A percentile compares a stretch with the other conserved stretches of the same genome.
These are phyloP conservation scores for Ophion slaviceki DNA, from an alignment of 2,888 invertebrate species.

Conservation along the genomic window DNA sequence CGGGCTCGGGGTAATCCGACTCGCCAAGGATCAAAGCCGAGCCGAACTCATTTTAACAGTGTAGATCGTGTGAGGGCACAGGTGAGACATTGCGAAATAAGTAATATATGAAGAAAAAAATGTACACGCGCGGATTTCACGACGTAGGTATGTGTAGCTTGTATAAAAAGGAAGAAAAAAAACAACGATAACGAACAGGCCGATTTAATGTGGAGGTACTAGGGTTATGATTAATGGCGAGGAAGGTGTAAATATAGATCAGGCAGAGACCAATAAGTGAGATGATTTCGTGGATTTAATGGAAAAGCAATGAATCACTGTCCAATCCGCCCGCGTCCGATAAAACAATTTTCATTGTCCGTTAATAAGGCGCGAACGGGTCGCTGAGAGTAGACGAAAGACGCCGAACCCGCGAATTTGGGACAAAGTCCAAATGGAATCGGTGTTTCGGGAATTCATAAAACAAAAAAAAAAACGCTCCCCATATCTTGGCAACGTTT, in stretches of 20 bases:
- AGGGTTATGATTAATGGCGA: conserved; percentile 32
- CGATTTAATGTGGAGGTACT: conserved; percentile 39
- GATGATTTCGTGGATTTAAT: conserved; percentile 9
- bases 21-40: background rate
- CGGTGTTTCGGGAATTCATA: conserved; percentile 8
- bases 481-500: background rate
- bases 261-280: conserved; percentile 25
- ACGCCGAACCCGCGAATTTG: conserved; percentile 45
- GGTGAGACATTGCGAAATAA: conserved; percentile 2
- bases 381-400: conserved; percentile 15
- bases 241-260: background rate
- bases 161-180: too few species aligned
- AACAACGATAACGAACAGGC: conserved; percentile 16
- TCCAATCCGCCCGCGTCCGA: conserved; percentile 25
- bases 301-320: conserved; percentile 35
- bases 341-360: background rate
- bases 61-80: conserved; percentile 39
- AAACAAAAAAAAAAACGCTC: background rate
- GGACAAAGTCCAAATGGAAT: conserved; percentile 53
- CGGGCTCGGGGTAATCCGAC: background rate
- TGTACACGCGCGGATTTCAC: background rate
- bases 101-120: conserved; percentile 24
- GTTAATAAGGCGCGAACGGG: conserved; percentile 28
- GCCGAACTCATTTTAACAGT: conserved; percentile 12
- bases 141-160: background rate